These are phyloP conservation scores for Colossoma macropomum DNA, from an alignment of 2,113 vertebrate genomes.

Conservation along the genomic window DNA sequence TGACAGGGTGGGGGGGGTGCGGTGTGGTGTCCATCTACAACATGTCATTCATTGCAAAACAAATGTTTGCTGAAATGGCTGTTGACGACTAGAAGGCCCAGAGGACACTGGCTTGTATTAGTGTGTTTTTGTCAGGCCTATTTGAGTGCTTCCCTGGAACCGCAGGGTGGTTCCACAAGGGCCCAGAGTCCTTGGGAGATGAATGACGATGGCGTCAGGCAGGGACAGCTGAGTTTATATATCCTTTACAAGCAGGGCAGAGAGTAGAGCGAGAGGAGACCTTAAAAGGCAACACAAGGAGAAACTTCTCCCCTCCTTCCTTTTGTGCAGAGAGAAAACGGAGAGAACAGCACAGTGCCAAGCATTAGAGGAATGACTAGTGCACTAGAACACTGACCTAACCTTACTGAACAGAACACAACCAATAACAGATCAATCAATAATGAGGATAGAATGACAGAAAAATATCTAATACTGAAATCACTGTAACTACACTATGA, in stretches of 20 bases:
- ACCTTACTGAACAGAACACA: background rate
- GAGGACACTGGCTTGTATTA: background rate
- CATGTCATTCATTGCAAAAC: background rate
- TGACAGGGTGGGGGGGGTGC: no score
- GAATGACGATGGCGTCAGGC: conserved; percentile 24
- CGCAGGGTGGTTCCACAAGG: background rate
- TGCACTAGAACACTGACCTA: background rate
- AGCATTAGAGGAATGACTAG: conserved; percentile 14
- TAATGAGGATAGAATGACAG: background rate
- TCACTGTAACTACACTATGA: no score
- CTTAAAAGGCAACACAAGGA: conserved; percentile 48
- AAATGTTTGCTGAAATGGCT: background rate
- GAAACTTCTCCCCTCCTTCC: conserved; percentile 4
- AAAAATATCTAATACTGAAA: background rate
- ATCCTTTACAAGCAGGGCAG: conserved; percentile 33
- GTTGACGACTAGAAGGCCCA: background rate
- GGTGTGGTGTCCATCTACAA: background rate
- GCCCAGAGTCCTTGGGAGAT: conserved; percentile 37
- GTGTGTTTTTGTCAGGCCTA: conserved; percentile 1
- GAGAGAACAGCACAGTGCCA: background rate
- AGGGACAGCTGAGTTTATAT: conserved; percentile 48
- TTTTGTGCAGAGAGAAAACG: background rate
- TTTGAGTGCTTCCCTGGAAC: background rate
- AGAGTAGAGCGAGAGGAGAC: background rate
- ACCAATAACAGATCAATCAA: background rate